Conservation (phyloP, 64 coral and sea anemone genomes). For the Platygyra sinensis region DNA sequence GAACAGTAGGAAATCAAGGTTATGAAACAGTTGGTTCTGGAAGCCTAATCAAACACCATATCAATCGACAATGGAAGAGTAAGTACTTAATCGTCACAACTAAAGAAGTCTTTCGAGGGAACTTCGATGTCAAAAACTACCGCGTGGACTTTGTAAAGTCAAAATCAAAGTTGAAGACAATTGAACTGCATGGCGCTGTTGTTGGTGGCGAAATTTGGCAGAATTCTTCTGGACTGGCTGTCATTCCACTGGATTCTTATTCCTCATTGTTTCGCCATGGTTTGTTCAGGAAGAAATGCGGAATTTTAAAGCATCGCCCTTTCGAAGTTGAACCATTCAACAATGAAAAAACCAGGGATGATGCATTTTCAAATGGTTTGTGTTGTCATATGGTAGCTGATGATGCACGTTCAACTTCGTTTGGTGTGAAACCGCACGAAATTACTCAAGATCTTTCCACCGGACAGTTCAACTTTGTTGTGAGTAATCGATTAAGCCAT, state of each 20-base stretch:
- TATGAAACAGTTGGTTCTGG: not conserved
- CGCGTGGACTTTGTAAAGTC: not conserved
- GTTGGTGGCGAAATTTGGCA: not conserved
- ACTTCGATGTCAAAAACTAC: not conserved
- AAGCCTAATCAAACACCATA: not conserved
- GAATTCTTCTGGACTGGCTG: not conserved
- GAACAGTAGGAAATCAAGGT: not conserved
- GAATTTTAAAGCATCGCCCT: not conserved
- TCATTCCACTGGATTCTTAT: not conserved
- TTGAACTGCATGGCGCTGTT: not conserved
- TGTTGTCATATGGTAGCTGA: not conserved
- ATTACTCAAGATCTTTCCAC: not conserved
- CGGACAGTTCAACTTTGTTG: not conserved
- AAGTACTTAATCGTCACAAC: not conserved
- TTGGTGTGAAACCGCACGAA: not conserved
- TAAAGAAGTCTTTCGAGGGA: not conserved
- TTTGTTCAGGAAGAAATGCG: not conserved
- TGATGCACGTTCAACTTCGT: not conserved
- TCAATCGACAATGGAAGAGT: not conserved
- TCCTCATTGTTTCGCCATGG: not conserved
- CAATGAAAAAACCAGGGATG: not conserved
- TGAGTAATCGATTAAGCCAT: not conserved
- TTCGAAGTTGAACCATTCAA: not conserved
- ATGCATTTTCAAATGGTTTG: not conserved
- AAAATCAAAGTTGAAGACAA: not conserved